Base-by-base conservation (phyloP, 2,888 invertebrate genomes). In the Drosophila testacea region DNA sequence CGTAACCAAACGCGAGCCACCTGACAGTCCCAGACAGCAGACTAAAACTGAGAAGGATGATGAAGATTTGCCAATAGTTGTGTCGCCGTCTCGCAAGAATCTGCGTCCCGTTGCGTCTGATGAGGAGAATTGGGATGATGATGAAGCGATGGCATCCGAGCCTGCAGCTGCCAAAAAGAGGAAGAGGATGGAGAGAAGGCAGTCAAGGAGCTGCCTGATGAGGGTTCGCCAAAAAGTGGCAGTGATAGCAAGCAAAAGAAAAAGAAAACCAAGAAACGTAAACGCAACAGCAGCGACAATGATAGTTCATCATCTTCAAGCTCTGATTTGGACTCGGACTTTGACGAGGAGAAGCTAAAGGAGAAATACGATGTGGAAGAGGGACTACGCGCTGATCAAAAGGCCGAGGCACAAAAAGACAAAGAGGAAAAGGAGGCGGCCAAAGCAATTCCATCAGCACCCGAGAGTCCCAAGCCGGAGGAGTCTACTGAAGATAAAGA, bases 291-390 rank as follows among this genome's bases (percentile, higher is more conserved):
- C 32, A 90, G 88, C 52, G 90, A 83, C 46, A 77, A 89, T 32
- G 89, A 91, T 60, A 90, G 88, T 9, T 90, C 80, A 77, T 92
- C 88, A 0, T 89, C 90, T 0, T 87, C 89, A 0, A 85, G 80
- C 51, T 91, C 90, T 4, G 88, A 89, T 39, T 80, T 88, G 5
- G 84, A 85, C 1, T 61, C 89, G 1, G 30, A 91, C 57, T 82
- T 89, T n/a, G 90, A 89, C 54, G 90, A 89, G 38, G 88, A 89
- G 93, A 79, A 93, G 92, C 81, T 93, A 89, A 90, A 92, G 42
- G 73, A 76, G 16, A 91, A 91, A 64, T 92, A 91, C 63, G 91
- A 91, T 61, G 83, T 92, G 22, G 91, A 77, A 39, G 65, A 78
- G 9, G 79, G 85, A 0, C 32, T 88, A 47, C 68, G 71, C 48